Evolutionary conservation across 2,113 vertebrate species (phyloP).

Genomic region (Ascaphus truei): DNA sequence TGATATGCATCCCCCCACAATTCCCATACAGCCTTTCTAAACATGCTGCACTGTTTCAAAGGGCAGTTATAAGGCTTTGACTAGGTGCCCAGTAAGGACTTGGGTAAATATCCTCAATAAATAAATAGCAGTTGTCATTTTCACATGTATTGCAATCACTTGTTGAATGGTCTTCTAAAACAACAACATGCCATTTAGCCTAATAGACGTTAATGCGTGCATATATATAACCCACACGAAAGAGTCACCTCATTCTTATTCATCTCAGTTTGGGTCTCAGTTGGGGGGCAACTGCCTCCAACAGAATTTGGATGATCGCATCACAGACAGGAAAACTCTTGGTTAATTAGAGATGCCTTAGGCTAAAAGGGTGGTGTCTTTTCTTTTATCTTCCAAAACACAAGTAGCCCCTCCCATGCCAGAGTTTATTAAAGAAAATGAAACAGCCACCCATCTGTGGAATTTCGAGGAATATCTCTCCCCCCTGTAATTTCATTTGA

Average conservation of each 20-base stretch:
- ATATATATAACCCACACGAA: constrained; percentile 55
- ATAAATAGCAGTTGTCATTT: constrained; percentile 79
- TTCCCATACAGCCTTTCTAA: too few species aligned
- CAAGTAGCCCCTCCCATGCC: constrained; percentile 52
- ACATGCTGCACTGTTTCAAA: too few species aligned
- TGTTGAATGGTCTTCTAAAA: constrained; percentile 67
- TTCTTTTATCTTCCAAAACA: constrained; percentile 33
- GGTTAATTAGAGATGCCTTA: constrained; percentile 69
- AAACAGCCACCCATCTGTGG: constrained; percentile 60
- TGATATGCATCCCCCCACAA: too few species aligned
- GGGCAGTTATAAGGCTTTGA: too few species aligned
- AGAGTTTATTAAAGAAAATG: constrained; percentile 50
- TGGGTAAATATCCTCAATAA: constrained; percentile 73
- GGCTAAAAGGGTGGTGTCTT: constrained; percentile 61
- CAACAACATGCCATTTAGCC: constrained; percentile 68
- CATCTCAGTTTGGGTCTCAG: constrained; percentile 67
- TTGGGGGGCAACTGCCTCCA: constrained; percentile 65
- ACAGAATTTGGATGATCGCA: constrained; percentile 73
- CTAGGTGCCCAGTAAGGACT: constrained; percentile 12
- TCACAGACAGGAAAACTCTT: constrained; percentile 66
- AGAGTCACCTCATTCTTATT: constrained; percentile 71
- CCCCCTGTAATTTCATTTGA: constrained; percentile 72
- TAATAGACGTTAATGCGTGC: constrained; percentile 73
- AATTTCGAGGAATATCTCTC: constrained; percentile 70
- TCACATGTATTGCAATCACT: constrained; percentile 68